Conservation (phyloP, 2,113 vertebrate species). For the Cariama cristata region DNA sequence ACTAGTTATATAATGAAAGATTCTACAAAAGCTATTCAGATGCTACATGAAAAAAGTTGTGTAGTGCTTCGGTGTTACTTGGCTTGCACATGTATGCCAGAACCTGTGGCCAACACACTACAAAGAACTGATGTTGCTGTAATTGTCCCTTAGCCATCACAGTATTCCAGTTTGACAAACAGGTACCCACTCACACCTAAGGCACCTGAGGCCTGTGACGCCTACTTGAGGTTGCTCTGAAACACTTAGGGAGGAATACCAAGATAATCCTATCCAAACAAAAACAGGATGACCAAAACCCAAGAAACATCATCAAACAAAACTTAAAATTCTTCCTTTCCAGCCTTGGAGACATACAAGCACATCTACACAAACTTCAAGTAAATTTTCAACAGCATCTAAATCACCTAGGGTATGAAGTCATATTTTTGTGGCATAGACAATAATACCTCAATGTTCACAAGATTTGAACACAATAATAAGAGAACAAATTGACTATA, state of each 20-base stretch:
- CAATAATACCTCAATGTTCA: background rate
- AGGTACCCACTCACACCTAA: background rate
- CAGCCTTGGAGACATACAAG: background rate
- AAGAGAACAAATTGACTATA: background rate
- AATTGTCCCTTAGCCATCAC: background rate
- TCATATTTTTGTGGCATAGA: background rate
- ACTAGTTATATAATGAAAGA: background rate
- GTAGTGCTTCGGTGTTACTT: background rate
- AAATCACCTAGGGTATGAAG: background rate
- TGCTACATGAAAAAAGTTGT: background rate
- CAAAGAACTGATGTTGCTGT: background rate
- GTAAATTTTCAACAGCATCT: background rate
- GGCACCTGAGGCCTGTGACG: background rate
- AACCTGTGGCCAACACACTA: background rate
- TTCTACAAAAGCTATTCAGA: background rate
- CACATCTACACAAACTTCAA: background rate
- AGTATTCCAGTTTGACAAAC: background rate
- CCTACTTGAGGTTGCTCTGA: background rate
- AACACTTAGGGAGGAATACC: background rate
- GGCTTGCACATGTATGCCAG: background rate
- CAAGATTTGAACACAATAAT: background rate
- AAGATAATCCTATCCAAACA: background rate
- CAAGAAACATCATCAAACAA: background rate
- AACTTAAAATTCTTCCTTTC: background rate
- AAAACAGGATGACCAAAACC: background rate